Percentiles rank a stretch among this genome's conserved stretches.
phyloP scores from a whole-genome alignment of 1,140 invertebrate species.

The Tetramorium alpestre region DNA sequence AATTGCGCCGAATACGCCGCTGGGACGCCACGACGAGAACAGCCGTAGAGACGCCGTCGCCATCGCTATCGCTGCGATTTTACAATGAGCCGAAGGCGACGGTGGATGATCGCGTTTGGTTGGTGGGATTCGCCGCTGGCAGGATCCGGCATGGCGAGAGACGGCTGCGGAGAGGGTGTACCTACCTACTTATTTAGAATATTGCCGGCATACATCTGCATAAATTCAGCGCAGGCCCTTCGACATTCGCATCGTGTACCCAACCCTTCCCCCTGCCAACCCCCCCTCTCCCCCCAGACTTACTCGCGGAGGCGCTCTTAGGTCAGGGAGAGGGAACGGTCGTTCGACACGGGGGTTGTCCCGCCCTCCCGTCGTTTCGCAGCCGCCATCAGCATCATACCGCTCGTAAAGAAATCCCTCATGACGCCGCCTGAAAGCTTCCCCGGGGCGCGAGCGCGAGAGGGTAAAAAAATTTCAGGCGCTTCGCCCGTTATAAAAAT shows the following conservation, averaged over 20 bases:
- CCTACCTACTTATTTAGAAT: constrained; percentile 86
- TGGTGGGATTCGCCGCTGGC: constrained; percentile 37
- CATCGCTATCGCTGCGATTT: constrained; percentile 1
- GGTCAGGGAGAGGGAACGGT: constrained; percentile 51
- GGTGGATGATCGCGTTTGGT: constrained; percentile 36
- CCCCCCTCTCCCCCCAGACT: constrained; percentile 19
- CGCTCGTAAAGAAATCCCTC: constrained; percentile 63
- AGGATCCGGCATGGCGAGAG: neutral
- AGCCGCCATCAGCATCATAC: constrained; percentile 40
- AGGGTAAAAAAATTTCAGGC: constrained; percentile 10
- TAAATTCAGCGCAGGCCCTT: constrained; percentile 84
- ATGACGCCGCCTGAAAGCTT: constrained; percentile 42
- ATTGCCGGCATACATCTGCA: constrained; percentile 86
- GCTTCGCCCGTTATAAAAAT: constrained; percentile 38
- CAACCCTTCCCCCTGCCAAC: constrained; percentile 22
- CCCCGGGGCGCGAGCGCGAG: neutral
- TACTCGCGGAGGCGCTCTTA: constrained; percentile 75
- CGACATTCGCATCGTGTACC: constrained; percentile 73
- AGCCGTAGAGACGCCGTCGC: neutral
- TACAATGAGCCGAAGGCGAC: constrained; percentile 31
- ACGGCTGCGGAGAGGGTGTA: constrained; percentile 54
- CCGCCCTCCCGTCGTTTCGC: neutral
- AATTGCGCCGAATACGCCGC: constrained; percentile 40
- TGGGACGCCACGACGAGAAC: constrained; percentile 13
- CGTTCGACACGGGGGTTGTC: constrained; percentile 69